phyloP scores from a whole-genome alignment of 2,797 vertebrate genomes.

The Prunella strophiata region DNA sequence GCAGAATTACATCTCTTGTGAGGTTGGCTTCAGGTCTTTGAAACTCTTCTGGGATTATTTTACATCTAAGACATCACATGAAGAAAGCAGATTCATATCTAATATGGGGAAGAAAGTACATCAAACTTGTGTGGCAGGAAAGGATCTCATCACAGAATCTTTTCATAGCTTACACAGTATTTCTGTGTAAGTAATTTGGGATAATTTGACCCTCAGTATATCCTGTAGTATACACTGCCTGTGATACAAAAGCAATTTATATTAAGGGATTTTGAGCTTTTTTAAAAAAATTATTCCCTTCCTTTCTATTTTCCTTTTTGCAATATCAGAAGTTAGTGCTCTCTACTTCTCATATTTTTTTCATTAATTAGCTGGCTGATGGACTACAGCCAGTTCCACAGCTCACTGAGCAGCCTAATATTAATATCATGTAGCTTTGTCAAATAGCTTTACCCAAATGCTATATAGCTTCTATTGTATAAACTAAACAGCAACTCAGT shows the following conservation, averaged over 20 bases:
- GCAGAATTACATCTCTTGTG: neutral
- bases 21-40: neutral
- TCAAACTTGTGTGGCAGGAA: neutral
- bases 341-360: constrained; percentile 9
- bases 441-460: constrained; percentile 45
- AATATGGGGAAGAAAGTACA: neutral
- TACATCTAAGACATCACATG: neutral
- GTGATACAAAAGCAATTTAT: neutral
- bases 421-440: constrained; percentile 54
- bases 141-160: neutral
- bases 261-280: neutral
- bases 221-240: neutral
- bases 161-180: neutral
- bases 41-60: neutral
- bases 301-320: neutral
- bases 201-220: neutral
- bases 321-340: constrained; percentile 10
- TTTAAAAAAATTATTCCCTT: neutral
- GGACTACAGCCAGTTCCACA: constrained; percentile 28
- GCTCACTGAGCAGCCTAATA: constrained; percentile 51
- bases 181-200: neutral
- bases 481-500: constrained; percentile 7
- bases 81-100: neutral
- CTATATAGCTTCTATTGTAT: constrained; percentile 5
- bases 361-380: constrained; percentile 68